Evolutionary conservation across 2,113 vertebrate genomes (phyloP).

Genomic region (Boleophthalmus pectinirostris): DNA sequence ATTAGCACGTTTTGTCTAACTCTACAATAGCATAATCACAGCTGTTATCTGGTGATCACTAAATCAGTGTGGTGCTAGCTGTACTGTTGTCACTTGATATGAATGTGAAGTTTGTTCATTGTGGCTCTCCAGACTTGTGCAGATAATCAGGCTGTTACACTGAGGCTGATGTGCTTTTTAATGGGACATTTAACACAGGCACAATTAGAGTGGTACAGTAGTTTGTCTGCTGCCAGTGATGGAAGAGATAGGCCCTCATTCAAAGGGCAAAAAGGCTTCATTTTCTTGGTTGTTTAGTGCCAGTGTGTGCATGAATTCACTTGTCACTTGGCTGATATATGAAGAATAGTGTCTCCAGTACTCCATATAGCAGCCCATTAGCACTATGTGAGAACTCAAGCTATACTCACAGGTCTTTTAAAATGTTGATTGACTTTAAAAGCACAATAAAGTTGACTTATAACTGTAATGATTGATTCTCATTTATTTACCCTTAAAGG

Average conservation of each 20-base stretch:
- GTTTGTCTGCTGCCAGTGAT: conserved; percentile 37
- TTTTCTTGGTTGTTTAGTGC: conserved; percentile 40
- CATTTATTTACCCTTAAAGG: neutral
- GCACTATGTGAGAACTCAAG: neutral
- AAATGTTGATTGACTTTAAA: neutral
- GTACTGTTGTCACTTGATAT: conserved; percentile 49
- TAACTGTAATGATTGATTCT: neutral
- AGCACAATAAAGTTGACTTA: neutral
- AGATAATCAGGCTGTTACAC: conserved; percentile 60
- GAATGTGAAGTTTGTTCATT: conserved; percentile 46
- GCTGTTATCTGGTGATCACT: neutral
- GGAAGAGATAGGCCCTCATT: conserved; percentile 34
- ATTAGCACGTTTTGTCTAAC: no score
- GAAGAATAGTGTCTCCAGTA: conserved; percentile 15
- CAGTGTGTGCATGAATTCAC: conserved; percentile 29
- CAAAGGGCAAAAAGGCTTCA: conserved; percentile 21
- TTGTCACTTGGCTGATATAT: conserved; percentile 16
- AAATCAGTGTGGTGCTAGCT: neutral
- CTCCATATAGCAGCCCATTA: neutral
- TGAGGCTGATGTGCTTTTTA: conserved; percentile 27
- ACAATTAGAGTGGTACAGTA: conserved; percentile 12
- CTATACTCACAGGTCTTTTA: conserved; percentile 1
- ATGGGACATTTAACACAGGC: conserved; percentile 29
- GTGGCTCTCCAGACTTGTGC: conserved; percentile 12
- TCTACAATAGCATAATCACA: neutral